Percentiles rank a stretch among this genome's conserved stretches.
These are phyloP conservation scores for Teleiodes luculella DNA, from an alignment of 2,888 invertebrate genomes.

Conservation along the genomic window DNA sequence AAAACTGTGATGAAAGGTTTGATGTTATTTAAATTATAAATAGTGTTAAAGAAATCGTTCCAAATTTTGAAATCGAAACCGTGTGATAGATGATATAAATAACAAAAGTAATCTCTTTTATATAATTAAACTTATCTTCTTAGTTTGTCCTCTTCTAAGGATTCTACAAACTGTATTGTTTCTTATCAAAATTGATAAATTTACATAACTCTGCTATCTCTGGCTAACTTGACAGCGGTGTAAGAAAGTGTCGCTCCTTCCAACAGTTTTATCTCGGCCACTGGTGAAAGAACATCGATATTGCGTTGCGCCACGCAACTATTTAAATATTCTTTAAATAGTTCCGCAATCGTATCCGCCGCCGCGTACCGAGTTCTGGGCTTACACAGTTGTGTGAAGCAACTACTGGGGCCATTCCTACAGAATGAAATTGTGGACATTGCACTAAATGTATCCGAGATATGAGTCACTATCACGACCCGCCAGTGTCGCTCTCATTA, in stretches of 20 bases:
- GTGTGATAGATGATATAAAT: not conserved
- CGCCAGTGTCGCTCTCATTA: slow-evolving; percentile 65
- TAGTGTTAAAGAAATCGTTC: not conserved
- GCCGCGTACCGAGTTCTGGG: slow-evolving; percentile 32
- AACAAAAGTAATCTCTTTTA: slow-evolving; percentile 26
- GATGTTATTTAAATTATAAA: too few species aligned
- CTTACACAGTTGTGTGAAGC: slow-evolving; percentile 27
- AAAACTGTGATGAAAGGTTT: too few species aligned
- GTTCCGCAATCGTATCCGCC: slow-evolving; percentile 35
- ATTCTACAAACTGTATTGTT: slow-evolving; percentile 59
- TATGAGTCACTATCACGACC: slow-evolving; percentile 64
- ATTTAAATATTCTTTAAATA: slow-evolving; percentile 34
- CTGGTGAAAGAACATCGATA: slow-evolving; percentile 45
- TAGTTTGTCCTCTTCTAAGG: slow-evolving; percentile 53
- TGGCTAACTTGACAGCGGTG: slow-evolving; percentile 56
- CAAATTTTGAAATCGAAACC: too few species aligned
- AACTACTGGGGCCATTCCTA: slow-evolving; percentile 22
- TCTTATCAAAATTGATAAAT: slow-evolving; percentile 74
- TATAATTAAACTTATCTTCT: slow-evolving; percentile 36
- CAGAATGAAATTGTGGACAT: slow-evolving; percentile 37
- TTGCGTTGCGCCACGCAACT: slow-evolving; percentile 29
- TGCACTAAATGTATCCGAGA: slow-evolving; percentile 57
- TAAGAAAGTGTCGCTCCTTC: slow-evolving; percentile 61
- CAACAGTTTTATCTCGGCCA: slow-evolving; percentile 60
- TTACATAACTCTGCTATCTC: slow-evolving; percentile 62